A percentile compares a stretch with the other conserved stretches of the same genome.
Conservation (phyloP, 1,140 invertebrate genomes). For the Rhyacophila brunnea region DNA sequence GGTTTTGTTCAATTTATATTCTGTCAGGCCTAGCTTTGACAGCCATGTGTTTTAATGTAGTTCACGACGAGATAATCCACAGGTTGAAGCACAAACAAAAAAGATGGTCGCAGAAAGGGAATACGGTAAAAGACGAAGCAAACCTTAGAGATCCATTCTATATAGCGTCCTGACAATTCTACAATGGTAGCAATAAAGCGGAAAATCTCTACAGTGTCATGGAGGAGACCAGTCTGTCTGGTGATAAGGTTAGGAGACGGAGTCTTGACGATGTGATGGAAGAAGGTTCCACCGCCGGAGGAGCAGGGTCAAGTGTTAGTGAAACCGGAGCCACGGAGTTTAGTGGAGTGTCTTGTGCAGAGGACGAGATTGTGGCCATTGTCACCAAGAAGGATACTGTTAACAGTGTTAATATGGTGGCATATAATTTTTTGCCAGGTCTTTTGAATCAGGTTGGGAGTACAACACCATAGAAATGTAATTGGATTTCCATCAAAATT, state of each 20-base stretch:
- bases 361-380: constrained; percentile 53
- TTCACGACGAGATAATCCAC: constrained; percentile 90
- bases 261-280: constrained; percentile 30
- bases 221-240: constrained; percentile 46
- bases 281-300: constrained; percentile 27
- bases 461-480: background rate
- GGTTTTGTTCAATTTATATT: constrained; percentile 93
- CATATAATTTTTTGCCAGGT: constrained; percentile 52
- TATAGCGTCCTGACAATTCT: constrained; percentile 57
- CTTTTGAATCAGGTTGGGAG: constrained; percentile 19
- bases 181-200: constrained; percentile 46
- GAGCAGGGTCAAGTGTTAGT: constrained; percentile 25
- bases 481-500: no score
- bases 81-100: constrained; percentile 65
- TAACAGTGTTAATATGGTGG: constrained; percentile 49
- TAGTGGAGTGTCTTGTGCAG: constrained; percentile 40
- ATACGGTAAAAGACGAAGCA: constrained; percentile 52
- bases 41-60: constrained; percentile 96
- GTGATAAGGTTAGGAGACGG: constrained; percentile 15
- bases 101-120: constrained; percentile 53
- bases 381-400: constrained; percentile 53
- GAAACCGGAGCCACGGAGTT: constrained; percentile 29
- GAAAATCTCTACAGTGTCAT: constrained; percentile 57
- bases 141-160: constrained; percentile 53
- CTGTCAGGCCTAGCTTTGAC: constrained; percentile 93